These are phyloP conservation scores for Oophaga sylvatica DNA, from an alignment of 2,797 vertebrate species.

Conservation along the genomic window DNA sequence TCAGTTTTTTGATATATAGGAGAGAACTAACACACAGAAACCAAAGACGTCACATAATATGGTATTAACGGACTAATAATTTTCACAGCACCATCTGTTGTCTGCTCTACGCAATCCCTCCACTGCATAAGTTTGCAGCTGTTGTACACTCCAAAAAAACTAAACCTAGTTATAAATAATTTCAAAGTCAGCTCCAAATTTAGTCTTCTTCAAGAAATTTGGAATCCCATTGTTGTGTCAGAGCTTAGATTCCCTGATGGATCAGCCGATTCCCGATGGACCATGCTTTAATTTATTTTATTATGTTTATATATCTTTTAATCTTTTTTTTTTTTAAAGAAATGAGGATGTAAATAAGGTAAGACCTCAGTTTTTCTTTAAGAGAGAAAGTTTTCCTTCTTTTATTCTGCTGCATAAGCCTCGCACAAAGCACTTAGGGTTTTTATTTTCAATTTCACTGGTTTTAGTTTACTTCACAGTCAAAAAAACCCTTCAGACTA, in stretches of 20 bases:
- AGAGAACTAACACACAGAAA: too few species aligned
- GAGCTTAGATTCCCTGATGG: neutral
- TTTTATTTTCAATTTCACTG: slow-evolving; percentile 14
- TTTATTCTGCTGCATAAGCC: neutral
- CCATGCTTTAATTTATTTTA: neutral
- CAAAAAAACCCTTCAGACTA: neutral
- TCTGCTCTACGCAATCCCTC: too few species aligned
- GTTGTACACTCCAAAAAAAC: too few species aligned
- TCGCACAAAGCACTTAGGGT: neutral
- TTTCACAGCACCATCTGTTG: too few species aligned
- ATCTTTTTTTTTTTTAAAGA: neutral
- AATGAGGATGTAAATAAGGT: neutral
- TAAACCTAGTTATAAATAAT: too few species aligned
- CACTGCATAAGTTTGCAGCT: too few species aligned
- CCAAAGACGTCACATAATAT: too few species aligned
- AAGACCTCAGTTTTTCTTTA: neutral
- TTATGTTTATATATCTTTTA: neutral
- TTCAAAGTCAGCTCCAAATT: neutral
- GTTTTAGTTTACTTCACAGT: slow-evolving; percentile 27
- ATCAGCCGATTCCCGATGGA: neutral
- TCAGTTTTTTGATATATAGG: too few species aligned
- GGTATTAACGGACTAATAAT: too few species aligned
- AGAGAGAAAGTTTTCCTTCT: neutral
- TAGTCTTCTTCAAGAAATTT: neutral
- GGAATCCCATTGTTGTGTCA: neutral